These are phyloP conservation scores for Branchellion lobata DNA, from an alignment of 2,888 invertebrate species.

Conservation along the genomic window DNA sequence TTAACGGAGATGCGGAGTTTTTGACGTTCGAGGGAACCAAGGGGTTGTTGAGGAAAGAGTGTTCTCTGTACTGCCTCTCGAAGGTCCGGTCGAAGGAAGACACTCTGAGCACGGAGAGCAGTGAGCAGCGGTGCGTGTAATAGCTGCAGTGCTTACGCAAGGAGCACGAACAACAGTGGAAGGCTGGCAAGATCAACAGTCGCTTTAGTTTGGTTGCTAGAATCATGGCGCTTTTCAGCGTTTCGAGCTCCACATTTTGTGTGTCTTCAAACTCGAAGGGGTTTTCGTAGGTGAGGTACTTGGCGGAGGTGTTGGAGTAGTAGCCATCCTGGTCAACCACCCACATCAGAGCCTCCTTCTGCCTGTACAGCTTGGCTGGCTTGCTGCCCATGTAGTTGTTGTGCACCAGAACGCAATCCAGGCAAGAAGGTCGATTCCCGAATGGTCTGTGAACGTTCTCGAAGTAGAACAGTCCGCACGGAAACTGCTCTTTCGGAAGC, in stretches of 20 bases:
- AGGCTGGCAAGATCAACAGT: conserved; percentile 49
- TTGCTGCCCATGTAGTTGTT: conserved; percentile 51
- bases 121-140: conserved; percentile 46
- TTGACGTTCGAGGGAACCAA: conserved; percentile 42
- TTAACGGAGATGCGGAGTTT: conserved; percentile 15
- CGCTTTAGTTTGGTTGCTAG: conserved; percentile 46
- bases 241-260: conserved; percentile 39
- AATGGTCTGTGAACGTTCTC: conserved; percentile 48
- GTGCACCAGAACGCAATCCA: conserved; percentile 50
- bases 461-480: conserved; percentile 50
- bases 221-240: conserved; percentile 48
- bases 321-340: conserved; percentile 46
- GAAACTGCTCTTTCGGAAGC: conserved; percentile 46
- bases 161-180: conserved; percentile 51
- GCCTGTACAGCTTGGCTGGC: conserved; percentile 50
- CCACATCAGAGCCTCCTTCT: conserved; percentile 52
- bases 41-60: conserved; percentile 46
- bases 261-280: conserved; percentile 42
- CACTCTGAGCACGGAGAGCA: conserved; percentile 45
- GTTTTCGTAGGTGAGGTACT: conserved; percentile 51
- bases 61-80: conserved; percentile 47
- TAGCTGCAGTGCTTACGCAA: conserved; percentile 42
- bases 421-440: conserved; percentile 48
- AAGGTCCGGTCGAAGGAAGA: conserved; percentile 46
- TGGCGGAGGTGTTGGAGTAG: conserved; percentile 46